phyloP scores from a whole-genome alignment of 2,888 invertebrate species.

The Onthophagus sagittarius region DNA sequence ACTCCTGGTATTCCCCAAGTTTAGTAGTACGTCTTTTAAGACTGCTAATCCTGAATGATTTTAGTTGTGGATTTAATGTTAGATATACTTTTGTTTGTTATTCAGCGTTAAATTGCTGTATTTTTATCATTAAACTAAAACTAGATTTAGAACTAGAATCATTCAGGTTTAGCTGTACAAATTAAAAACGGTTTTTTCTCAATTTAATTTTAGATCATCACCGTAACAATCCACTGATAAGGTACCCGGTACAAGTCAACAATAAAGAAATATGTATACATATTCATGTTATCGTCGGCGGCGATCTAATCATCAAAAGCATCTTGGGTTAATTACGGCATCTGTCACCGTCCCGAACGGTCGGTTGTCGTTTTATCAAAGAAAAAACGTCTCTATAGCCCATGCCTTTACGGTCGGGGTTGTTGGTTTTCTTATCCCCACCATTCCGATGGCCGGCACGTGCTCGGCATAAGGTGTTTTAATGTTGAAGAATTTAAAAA shows the following conservation, averaged over 20 bases:
- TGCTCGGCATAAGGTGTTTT: conserved; percentile 43
- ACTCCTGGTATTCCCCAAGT: too few relatives aligned
- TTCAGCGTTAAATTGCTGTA: too few relatives aligned
- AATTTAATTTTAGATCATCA: not conserved
- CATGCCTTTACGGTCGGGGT: conserved; percentile 28
- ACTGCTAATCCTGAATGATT: too few relatives aligned
- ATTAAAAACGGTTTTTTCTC: not conserved
- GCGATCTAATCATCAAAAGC: conserved; percentile 39
- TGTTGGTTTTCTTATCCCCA: conserved; percentile 28
- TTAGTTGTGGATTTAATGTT: too few relatives aligned
- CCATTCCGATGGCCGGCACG: conserved; percentile 34
- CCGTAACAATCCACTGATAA: not conserved
- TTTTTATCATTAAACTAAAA: too few relatives aligned
- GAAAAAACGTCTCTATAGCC: conserved; percentile 27
- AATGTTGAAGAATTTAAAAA: conserved; percentile 42
- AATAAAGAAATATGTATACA: conserved; percentile 30
- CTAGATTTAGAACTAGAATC: too few relatives aligned
- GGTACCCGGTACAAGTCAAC: conserved; percentile 2
- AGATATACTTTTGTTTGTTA: too few relatives aligned
- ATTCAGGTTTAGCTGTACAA: not conserved
- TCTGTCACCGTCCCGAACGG: conserved; percentile 42
- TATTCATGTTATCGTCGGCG: conserved; percentile 38
- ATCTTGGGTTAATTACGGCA: conserved; percentile 44
- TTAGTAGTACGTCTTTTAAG: too few relatives aligned
- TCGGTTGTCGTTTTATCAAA: conserved; percentile 19